Base-by-base conservation (phyloP, 30 jellyfish, hydroid and myxozoan species). In the Catostylus mosaicus region DNA sequence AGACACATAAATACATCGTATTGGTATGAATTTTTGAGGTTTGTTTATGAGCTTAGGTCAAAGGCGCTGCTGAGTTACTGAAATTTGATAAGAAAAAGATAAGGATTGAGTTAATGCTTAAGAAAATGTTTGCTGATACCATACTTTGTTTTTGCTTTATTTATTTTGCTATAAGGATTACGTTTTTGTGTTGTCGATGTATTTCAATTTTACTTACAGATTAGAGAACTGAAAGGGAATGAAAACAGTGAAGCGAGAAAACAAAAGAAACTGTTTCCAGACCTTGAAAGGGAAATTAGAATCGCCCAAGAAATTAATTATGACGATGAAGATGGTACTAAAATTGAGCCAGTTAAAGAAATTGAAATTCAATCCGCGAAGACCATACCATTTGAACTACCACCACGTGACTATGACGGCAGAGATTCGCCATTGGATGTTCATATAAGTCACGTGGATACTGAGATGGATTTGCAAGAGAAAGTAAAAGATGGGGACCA, bases 381-480 rank as follows among this genome's bases (percentile, higher is more conserved):
- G 12, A 19, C 43, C 0, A n/a, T 22, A 30, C 63, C 76, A 18
- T 74, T 23, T 62, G 20, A 14, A 32, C 32, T 76, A 0, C 88
- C 88, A 1, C 88, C 88, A 12, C 76, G 78, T 50, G 83, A 51
- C 52, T 69, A 65, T 65, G 90, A 80, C 1, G 38, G 3, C 30
- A 52, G 19, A 14, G 64, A 56, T 24, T 47, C 77, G 8, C 57
- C 83, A 1, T 23, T 9, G 30, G 90, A 38, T 33, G 36, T 29
- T 11, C 23, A 1, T 3, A 48, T 16, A 2, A 72, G 30, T 9
- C 33, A 30, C n/a, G 71, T 18, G 0, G 72, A 18, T 30, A 18
- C 46, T n/a, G 66, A 5, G 31, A 30, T 1, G n/a, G 43, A 8
- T 31, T 64, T 9, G 6, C 47, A 20, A 0, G 76, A 24, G 63